phyloP scores from a whole-genome alignment of 2,113 vertebrate genomes.

The Delphinus delphis region DNA sequence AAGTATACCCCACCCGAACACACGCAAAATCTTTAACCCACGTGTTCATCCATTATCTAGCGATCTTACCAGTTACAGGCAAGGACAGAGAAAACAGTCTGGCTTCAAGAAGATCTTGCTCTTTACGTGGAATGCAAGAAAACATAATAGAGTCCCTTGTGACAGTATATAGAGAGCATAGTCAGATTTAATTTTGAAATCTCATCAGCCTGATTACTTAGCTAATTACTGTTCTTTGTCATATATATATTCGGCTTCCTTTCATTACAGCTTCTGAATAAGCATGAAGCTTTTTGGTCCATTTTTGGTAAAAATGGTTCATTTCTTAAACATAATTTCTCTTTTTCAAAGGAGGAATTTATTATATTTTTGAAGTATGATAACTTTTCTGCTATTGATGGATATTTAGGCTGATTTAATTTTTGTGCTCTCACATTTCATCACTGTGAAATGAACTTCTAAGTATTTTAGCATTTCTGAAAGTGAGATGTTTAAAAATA shows the following conservation, averaged over 20 bases:
- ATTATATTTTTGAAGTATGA: not conserved
- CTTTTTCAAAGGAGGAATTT: not conserved
- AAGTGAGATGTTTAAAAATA: conserved; percentile 19
- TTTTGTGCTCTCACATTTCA: not conserved
- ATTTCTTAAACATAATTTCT: conserved; percentile 35
- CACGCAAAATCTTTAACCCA: not conserved
- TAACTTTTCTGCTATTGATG: not conserved
- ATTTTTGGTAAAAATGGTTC: conserved; percentile 53
- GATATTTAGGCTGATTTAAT: not conserved
- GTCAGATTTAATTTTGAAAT: not conserved
- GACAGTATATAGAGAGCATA: not conserved
- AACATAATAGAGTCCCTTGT: not conserved
- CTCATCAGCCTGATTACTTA: conserved; percentile 45
- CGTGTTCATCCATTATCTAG: not conserved
- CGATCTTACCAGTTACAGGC: not conserved
- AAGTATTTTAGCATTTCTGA: conserved; percentile 38
- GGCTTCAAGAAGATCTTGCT: not conserved
- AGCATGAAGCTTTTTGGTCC: conserved; percentile 35
- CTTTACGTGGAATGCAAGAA: not conserved
- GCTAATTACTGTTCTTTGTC: conserved; percentile 47
- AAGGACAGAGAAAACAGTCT: not conserved
- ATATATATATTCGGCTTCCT: not conserved
- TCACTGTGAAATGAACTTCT: conserved; percentile 20
- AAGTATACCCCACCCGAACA: not conserved
- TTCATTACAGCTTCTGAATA: conserved; percentile 47